Evolutionary conservation across 92 coral and sea anemone genomes (phyloP).

Genomic region (Bergia puertoricense): DNA sequence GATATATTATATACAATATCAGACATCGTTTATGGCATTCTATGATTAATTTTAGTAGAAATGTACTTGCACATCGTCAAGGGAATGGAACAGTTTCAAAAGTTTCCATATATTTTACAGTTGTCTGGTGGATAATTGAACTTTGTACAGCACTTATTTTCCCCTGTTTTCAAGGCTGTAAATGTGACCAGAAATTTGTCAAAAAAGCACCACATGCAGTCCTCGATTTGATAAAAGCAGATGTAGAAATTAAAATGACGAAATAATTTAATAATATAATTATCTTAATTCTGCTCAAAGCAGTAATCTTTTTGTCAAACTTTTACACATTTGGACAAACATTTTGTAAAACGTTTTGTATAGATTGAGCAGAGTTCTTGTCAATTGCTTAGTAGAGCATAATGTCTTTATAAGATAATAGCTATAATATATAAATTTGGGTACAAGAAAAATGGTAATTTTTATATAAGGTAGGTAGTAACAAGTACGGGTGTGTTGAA

Average conservation of each 20-base stretch:
- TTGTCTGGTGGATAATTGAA: neutral
- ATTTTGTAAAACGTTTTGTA: conserved; percentile 55
- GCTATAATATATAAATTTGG: conserved; percentile 34
- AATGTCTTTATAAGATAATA: conserved; percentile 73
- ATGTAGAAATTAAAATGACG: conserved; percentile 39
- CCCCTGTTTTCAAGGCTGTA: neutral
- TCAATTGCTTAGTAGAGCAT: conserved; percentile 45
- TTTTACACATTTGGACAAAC: conserved; percentile 64
- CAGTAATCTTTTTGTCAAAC: conserved; percentile 55
- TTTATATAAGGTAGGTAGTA: conserved; percentile 20
- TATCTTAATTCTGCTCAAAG: conserved; percentile 61
- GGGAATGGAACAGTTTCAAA: conserved; percentile 10
- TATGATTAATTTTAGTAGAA: neutral
- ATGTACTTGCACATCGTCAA: conserved; percentile 34
- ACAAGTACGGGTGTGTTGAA: neutral
- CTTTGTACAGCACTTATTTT: conserved; percentile 16
- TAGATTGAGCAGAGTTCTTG: conserved; percentile 59
- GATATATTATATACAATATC: neutral
- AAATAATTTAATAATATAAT: conserved; percentile 43
- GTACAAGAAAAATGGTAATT: conserved; percentile 29
- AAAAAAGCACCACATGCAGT: neutral
- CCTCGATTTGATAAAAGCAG: conserved; percentile 18
- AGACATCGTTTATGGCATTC: neutral
- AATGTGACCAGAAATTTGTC: conserved; percentile 9
- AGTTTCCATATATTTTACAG: neutral